Evolutionary conservation across 1,140 invertebrate genomes (phyloP).

Genomic region (Drosophila mayri): DNA sequence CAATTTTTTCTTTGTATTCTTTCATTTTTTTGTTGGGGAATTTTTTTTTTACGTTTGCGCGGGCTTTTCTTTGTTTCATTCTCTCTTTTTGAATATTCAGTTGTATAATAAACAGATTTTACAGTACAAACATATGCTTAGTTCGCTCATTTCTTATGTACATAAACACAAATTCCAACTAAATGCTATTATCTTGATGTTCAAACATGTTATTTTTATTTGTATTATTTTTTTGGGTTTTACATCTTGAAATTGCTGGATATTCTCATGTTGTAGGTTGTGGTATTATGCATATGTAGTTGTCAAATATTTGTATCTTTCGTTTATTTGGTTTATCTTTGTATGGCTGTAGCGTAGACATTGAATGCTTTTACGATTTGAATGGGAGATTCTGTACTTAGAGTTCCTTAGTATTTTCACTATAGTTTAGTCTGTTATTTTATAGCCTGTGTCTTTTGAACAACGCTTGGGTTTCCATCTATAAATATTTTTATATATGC

Average conservation of each 20-base stretch:
- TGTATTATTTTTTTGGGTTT: conserved; percentile 4
- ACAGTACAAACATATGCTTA: conserved; percentile 49
- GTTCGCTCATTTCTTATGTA: conserved; percentile 48
- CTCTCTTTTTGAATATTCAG: conserved; percentile 21
- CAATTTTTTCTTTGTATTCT: conserved; percentile 24
- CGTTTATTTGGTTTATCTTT: conserved; percentile 33
- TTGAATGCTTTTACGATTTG: conserved; percentile 69
- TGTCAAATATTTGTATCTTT: conserved; percentile 41
- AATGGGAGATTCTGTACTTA: conserved; percentile 40
- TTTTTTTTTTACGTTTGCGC: conserved; percentile 17
- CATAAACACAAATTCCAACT: conserved; percentile 57
- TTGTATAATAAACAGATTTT: conserved; percentile 47
- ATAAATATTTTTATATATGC: conserved; percentile 21
- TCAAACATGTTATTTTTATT: conserved; percentile 10
- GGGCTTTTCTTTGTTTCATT: conserved; percentile 10
- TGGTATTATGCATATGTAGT: conserved; percentile 46
- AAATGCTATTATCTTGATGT: conserved; percentile 21
- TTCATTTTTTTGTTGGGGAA: conserved; percentile 12
- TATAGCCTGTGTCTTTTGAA: conserved; percentile 19
- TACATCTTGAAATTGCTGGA: conserved; percentile 37
- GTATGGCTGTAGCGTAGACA: conserved; percentile 72
- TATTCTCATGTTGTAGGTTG: conserved; percentile 30
- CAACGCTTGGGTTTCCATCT: conserved; percentile 17
- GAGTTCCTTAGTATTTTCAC: conserved; percentile 50
- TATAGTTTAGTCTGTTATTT: conserved; percentile 29